These are phyloP conservation scores for Oxytorus armatus DNA, from an alignment of 2,888 invertebrate genomes.

Conservation along the genomic window DNA sequence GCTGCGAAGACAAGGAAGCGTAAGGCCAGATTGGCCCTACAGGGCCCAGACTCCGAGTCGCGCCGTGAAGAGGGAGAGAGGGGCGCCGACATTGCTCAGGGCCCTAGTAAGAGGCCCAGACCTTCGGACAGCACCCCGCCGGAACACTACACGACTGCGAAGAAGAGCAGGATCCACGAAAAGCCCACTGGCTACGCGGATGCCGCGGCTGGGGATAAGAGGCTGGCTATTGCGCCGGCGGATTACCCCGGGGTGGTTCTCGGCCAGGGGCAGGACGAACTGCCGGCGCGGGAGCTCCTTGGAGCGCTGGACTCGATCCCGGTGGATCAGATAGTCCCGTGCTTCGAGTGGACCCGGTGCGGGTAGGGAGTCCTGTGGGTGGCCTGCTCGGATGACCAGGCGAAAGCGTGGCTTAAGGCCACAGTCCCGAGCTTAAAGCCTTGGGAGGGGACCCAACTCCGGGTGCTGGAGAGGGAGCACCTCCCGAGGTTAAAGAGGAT, in stretches of 20 bases:
- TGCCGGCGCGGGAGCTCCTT: not conserved
- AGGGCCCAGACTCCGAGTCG: too few relatives aligned
- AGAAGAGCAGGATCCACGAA: too few relatives aligned
- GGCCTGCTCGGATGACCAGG: constrained; percentile 34
- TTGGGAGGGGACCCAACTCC: constrained; percentile 1
- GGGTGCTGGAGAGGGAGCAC: constrained; percentile 11
- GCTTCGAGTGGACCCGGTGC: constrained; percentile 36
- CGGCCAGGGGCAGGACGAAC: not conserved
- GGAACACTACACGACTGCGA: too few relatives aligned
- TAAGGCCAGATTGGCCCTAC: not conserved
- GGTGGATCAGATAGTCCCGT: constrained; percentile 26
- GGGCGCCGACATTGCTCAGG: too few relatives aligned
- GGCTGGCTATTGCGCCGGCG: not conserved
- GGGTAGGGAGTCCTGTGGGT: constrained; percentile 47
- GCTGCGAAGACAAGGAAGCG: too few relatives aligned
- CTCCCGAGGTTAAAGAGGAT: constrained; percentile 24
- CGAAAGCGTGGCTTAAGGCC: constrained; percentile 11
- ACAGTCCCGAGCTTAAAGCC: not conserved
- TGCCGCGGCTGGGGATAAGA: too few relatives aligned
- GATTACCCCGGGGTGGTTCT: not conserved
- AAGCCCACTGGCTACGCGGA: too few relatives aligned
- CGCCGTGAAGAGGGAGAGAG: too few relatives aligned
- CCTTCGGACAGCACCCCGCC: too few relatives aligned
- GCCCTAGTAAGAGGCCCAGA: too few relatives aligned
- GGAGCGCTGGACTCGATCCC: too few relatives aligned